A percentile compares a stretch with the other conserved stretches of the same genome.
Conservation (phyloP, 2,797 vertebrate genomes). For the Lateolabrax maculatus region DNA sequence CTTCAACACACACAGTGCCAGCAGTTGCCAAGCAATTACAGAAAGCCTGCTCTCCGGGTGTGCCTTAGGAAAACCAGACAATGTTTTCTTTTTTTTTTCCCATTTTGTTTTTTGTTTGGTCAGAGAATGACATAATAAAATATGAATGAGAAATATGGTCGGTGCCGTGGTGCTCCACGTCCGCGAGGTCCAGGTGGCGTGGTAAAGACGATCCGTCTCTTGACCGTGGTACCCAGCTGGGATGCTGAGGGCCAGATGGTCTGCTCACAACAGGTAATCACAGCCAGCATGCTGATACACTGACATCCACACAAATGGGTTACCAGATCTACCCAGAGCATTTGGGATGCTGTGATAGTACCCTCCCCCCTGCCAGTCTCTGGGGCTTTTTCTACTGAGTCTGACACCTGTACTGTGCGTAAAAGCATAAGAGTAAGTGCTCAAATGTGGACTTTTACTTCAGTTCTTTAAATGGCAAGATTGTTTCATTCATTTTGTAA, state of each 20-base stretch:
- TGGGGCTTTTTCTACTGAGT: conserved; percentile 5
- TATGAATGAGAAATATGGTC: conserved; percentile 66
- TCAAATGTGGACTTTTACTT: conserved; percentile 2
- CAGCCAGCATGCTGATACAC: conserved; percentile 74
- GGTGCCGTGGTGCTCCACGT: conserved; percentile 31
- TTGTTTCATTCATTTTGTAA: conserved; percentile 9
- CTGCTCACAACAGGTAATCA: conserved; percentile 79
- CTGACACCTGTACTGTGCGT: conserved; percentile 9
- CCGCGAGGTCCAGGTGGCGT: conserved; percentile 75
- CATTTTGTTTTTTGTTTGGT: conserved; percentile 39
- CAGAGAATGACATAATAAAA: conserved; percentile 63
- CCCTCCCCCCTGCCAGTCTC: conserved; percentile 20
- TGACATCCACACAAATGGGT: conserved; percentile 72
- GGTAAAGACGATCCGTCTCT: conserved; percentile 70
- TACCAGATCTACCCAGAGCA: conserved; percentile 59
- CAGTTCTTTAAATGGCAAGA: neutral
- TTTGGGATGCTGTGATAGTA: conserved; percentile 42
- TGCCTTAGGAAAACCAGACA: conserved; percentile 50
- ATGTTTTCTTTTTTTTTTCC: conserved; percentile 17
- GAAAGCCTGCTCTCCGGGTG: conserved; percentile 42
- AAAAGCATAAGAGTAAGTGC: conserved; percentile 7
- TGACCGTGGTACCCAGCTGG: conserved; percentile 72
- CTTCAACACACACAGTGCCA: conserved; percentile 54
- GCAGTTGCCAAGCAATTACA: conserved; percentile 78
- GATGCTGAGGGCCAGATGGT: conserved; percentile 81